Base-by-base conservation (phyloP, 53 echinoderm and acorn worm genomes). In the Holothuria leucospilota region DNA sequence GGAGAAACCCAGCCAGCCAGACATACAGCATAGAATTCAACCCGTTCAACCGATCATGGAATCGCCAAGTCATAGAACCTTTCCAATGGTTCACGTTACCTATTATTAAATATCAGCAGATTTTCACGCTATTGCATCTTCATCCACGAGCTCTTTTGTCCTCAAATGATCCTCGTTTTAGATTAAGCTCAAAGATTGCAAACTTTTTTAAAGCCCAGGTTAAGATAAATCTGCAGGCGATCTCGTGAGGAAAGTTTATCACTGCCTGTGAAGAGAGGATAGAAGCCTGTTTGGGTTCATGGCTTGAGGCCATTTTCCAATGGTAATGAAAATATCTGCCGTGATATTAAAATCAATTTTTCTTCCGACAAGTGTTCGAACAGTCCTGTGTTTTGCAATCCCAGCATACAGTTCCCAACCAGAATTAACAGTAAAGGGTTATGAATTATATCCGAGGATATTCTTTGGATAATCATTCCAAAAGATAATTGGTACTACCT, bases 321-420 rank as follows among this genome's bases (percentile, higher is more conserved):
- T 52, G 52, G 75, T 75, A 75, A 75, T 75, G 75, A 75, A 75
- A 75, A 75, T 75, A 75, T 75, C 75, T 49, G 46, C 46, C 75
- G 51, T 75, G 75, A 75, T 75, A 75, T 75, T 75, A 75, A 75
- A 75, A 75, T 75, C 75, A 75, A 75, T 75, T 75, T 75, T 53
- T 23, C 24, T 71, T 49, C 75, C 75, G 75, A 75, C 75, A 75
- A 75, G 53, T 75, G 75, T 75, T 51, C 51, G 75, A 75, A 75
- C 75, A 49, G 49, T 20, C 49, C 52, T 52, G 46, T 56, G 18
- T 56, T 56, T 56, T 56, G 15, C 16, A 56, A 16, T 56, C 18
- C 4, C 56, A 7, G 56, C 56, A 15, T 4, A 56, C 56, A 56
- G 56, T 56, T 56, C 49, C 49, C 1, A 49, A 2, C 8, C 3